A percentile compares a stretch with the other conserved stretches of the same genome.
Evolutionary conservation across 2,888 invertebrate genomes (phyloP).

Genomic region (Copidosoma aretas): DNA sequence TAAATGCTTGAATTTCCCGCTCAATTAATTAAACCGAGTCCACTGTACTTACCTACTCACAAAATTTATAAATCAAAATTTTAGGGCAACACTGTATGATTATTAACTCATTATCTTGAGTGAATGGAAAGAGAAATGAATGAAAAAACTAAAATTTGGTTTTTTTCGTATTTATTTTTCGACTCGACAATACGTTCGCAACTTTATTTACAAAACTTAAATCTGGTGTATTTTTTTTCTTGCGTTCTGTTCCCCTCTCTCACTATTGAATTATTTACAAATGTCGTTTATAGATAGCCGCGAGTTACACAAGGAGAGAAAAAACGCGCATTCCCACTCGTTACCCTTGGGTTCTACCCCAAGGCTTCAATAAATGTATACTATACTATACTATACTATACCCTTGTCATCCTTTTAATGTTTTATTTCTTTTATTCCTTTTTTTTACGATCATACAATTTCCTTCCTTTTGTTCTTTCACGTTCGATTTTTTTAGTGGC

Average conservation of each 20-base stretch:
- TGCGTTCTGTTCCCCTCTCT: conserved; percentile 35
- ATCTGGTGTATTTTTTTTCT: conserved; percentile 52
- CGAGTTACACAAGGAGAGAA: conserved; percentile 37
- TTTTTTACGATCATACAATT: conserved; percentile 3
- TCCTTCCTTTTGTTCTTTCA: not conserved
- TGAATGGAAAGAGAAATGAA: not conserved
- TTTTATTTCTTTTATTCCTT: conserved; percentile 12
- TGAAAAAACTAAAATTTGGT: conserved; percentile 21
- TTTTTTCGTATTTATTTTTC: conserved; percentile 41
- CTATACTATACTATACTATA: too few species aligned
- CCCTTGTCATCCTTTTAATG: conserved; percentile 10
- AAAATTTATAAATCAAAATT: too few species aligned
- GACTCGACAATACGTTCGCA: conserved; percentile 53
- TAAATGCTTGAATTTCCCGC: too few species aligned
- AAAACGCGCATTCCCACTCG: conserved; percentile 33
- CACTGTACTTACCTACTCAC: too few species aligned
- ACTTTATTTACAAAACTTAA: conserved; percentile 59
- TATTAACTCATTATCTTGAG: too few species aligned
- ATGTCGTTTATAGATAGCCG: conserved; percentile 43
- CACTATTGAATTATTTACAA: conserved; percentile 55
- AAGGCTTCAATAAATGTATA: too few species aligned
- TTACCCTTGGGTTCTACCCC: too few species aligned
- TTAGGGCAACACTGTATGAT: too few species aligned
- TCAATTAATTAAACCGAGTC: too few species aligned
- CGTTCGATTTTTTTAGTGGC: conserved; percentile 16